Base-by-base conservation (phyloP, 1,140 invertebrate species). In the Elysia chlorotica region DNA sequence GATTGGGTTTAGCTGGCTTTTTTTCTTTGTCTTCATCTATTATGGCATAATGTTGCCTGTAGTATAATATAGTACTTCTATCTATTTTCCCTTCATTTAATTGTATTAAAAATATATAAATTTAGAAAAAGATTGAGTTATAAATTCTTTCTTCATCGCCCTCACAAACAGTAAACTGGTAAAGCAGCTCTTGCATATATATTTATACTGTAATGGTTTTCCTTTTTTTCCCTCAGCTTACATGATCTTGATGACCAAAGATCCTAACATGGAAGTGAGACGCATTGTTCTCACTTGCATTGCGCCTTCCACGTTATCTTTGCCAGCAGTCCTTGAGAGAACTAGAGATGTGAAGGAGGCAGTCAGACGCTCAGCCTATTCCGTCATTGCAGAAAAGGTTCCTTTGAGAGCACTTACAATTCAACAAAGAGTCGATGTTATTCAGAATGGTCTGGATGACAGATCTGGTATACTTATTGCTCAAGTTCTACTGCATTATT, bases 201-300 rank as follows among this genome's bases (percentile, higher is more conserved):
- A n/a, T n/a, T n/a, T n/a, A n/a, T n/a, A n/a, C n/a, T n/a, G n/a
- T n/a, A n/a, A n/a, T n/a, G n/a, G n/a, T n/a, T n/a, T n/a, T 59
- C 28, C 28, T 28, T 17, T 25, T 59, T 59, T 25, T 57, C 73
- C 85, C 85, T 21, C 79, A 90, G 91, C 93, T 0, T 96, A 93
- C 81, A 84, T 92, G n/a, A 94, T 91, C 82, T 92, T 95, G 74
- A 88, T 96, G 81, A 88, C 89, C 28, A 90, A 90, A 78, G 95
- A 96, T 87, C 92, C 93, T 1, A 93, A 91, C 79, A 86, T 90
- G 70, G 92, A 92, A 66, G 93, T 95, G 6, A 89, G 93, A 69
- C 88, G 91, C 76, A 90, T 91, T 19, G 90, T 93, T 59, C 87
- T 93, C 2, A 89, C 89, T 62, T 90, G 89, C 62, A 91, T 93